These are phyloP conservation scores for Recurvirostra avosetta DNA, from an alignment of 2,113 vertebrate species.

Conservation along the genomic window DNA sequence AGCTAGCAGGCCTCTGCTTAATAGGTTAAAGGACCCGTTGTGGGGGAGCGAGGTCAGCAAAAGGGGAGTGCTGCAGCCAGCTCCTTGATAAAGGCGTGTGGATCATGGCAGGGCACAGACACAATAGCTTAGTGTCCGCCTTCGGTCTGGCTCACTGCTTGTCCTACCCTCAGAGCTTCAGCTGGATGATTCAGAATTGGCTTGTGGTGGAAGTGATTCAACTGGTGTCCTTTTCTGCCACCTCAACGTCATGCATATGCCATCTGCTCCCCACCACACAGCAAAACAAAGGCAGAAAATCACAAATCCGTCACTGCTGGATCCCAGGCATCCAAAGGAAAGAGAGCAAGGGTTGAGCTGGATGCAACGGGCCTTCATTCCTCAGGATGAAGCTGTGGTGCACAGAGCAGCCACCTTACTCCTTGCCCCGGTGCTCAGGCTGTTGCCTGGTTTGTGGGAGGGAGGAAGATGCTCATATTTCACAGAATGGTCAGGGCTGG, in stretches of 20 bases:
- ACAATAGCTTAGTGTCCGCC: constrained; percentile 57
- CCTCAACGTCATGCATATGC: not conserved
- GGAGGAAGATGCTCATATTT: not conserved
- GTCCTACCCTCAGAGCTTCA: constrained; percentile 24
- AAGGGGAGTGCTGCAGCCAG: not conserved
- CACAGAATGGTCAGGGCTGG: too few relatives aligned
- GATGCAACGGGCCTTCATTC: not conserved
- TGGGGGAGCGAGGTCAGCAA: constrained; percentile 7
- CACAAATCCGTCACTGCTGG: not conserved
- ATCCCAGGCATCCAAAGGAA: not conserved
- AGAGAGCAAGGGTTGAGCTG: not conserved
- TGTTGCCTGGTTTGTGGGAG: not conserved
- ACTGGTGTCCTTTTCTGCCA: not conserved
- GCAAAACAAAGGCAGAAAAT: not conserved
- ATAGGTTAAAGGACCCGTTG: constrained; percentile 19
- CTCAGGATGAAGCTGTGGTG: not conserved
- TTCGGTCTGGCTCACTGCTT: not conserved
- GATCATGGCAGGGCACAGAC: not conserved
- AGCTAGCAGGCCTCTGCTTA: not conserved
- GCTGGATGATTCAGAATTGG: not conserved
- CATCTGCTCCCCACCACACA: constrained; percentile 10
- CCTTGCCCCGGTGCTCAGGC: not conserved
- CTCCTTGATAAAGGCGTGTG: not conserved
- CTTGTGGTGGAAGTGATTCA: constrained; percentile 51
- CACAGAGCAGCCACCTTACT: accelerated